Evolutionary conservation across 2,113 vertebrate genomes (phyloP), one percentile per base, ranked within the genome.

Genomic region (Trematocara variabile): DNA sequence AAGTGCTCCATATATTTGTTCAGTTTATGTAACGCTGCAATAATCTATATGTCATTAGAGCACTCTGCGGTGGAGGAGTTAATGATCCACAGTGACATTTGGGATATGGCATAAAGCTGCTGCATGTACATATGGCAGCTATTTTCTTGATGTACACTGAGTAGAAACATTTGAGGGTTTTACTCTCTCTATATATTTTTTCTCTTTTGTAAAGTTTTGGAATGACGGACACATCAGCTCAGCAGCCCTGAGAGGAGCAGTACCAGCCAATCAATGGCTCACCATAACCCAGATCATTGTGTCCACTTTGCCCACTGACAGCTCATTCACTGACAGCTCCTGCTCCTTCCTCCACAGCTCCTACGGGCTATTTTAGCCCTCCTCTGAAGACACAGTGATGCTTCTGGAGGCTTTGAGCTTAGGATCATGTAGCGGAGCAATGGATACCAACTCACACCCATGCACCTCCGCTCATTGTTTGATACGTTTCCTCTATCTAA

Each of bases 251-350:
- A 81, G 86, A 84, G 86, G 80, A n/a, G 8, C 52, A 18, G 52
- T 41, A 53, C 30, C 30, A 68, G 50, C 58, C 81, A 16, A 83
- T 87, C 68, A 53, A 91, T 93, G 86, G 91, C 91, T 94, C 85
- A 25, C 78, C 77, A 3, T 50, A 28, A 11, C 79, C 75, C 80
- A 41, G 30, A 86, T 89, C 85, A 63, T 60, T 63, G 58, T 85
- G 82, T 82, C 85, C 81, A 28, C 53, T 70, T 56, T 8, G 22
- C 8, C 85, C 90, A 89, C 25, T 93, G 88, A 93, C 94, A 25
- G 22, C 22, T 25, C 22, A 25, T 25, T 25, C 0, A 13, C 81
- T 86, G 90, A 92, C 93, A 85, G 81, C 86, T 90, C 85, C 89
- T 34, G 48, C 80, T 77, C 65, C 83, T 87, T 52, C 78, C 54